Conservation (phyloP, 1,140 invertebrate species). For the Eumaeus atala region DNA sequence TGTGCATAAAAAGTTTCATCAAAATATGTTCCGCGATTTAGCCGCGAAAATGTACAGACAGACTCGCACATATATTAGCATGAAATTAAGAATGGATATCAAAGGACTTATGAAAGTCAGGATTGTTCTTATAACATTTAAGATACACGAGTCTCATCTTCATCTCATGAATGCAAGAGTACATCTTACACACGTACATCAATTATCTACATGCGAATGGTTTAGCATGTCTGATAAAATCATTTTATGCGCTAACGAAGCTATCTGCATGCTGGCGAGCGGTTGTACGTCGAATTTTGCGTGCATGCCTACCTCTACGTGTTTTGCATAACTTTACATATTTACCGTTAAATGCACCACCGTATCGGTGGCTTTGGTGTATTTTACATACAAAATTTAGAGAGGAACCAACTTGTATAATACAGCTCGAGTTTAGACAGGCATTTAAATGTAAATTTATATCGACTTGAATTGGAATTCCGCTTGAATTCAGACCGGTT, state of each 20-base stretch:
- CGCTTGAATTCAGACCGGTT: neutral
- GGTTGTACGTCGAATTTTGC: constrained; percentile 44
- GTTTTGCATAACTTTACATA: constrained; percentile 67
- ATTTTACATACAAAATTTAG: constrained; percentile 23
- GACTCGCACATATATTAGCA: too few relatives aligned
- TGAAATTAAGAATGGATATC: too few relatives aligned
- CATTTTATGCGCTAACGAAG: constrained; percentile 43
- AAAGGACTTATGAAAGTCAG: too few relatives aligned
- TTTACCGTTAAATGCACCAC: constrained; percentile 49
- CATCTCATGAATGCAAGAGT: neutral
- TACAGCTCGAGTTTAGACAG: constrained; percentile 5
- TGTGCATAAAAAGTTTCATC: too few relatives aligned
- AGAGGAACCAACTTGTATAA: constrained; percentile 26
- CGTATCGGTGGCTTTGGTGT: constrained; percentile 24
- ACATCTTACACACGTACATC: neutral
- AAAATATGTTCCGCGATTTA: too few relatives aligned
- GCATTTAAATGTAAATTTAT: constrained; percentile 8
- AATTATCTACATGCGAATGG: constrained; percentile 21
- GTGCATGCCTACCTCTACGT: constrained; percentile 37
- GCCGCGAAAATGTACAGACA: too few relatives aligned
- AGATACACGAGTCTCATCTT: too few relatives aligned
- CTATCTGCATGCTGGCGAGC: constrained; percentile 43
- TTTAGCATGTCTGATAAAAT: constrained; percentile 27
- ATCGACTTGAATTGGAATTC: neutral
- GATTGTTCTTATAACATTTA: too few relatives aligned